Conservation (phyloP, 2,888 invertebrate species). For the Subacronicta megacephala region DNA sequence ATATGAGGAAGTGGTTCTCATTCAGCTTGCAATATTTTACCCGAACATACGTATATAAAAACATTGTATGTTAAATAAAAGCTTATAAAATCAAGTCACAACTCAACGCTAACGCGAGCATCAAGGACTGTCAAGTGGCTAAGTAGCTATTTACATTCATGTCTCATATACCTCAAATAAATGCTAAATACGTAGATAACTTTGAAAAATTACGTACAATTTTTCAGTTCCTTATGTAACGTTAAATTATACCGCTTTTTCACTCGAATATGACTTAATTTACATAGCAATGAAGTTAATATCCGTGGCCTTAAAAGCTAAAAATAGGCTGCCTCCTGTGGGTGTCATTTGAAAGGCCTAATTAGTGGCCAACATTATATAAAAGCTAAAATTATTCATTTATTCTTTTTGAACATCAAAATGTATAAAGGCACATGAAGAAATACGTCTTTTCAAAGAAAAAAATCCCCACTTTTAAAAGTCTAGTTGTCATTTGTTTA, state of each 20-base stretch:
- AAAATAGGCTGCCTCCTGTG: conserved; percentile 5
- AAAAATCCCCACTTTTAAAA: too few species aligned
- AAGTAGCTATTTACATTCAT: conserved; percentile 38
- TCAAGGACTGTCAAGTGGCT: too few species aligned
- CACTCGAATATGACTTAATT: conserved; percentile 1
- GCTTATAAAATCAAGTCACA: too few species aligned
- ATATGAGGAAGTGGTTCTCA: too few species aligned
- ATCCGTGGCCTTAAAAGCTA: background rate
- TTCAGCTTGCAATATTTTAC: too few species aligned
- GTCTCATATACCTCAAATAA: conserved; percentile 22
- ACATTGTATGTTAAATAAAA: too few species aligned
- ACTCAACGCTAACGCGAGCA: too few species aligned
- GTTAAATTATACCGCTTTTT: background rate
- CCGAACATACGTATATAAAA: too few species aligned
- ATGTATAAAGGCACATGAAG: background rate
- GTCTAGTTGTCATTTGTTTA: too few species aligned
- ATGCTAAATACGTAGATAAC: conserved; percentile 36
- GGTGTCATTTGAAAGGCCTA: conserved; percentile 18
- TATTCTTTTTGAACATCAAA: background rate
- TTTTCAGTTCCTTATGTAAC: conserved; percentile 19
- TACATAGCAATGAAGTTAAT: background rate
- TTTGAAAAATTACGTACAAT: conserved; percentile 21
- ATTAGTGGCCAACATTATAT: conserved; percentile 5
- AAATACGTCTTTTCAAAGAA: background rate
- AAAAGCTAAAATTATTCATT: background rate